A percentile compares a stretch with the other conserved stretches of the same genome.
Evolutionary conservation across 2,113 vertebrate genomes (phyloP).

Genomic region (Natator depressus): DNA sequence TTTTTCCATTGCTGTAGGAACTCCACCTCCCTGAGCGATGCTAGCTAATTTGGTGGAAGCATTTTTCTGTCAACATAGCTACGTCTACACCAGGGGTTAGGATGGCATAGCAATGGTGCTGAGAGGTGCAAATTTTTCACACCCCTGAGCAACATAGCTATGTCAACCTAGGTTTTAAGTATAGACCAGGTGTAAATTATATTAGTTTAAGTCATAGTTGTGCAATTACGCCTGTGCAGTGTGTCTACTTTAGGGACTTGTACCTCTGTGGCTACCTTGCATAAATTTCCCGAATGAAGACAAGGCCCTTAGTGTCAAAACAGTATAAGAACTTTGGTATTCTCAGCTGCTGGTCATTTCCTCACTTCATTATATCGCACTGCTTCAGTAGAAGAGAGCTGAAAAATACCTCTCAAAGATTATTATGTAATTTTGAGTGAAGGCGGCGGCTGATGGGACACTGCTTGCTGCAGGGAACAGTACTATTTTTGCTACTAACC

Average conservation of each 20-base stretch:
- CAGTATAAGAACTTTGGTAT: not conserved
- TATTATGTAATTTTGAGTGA: slow-evolving; percentile 31
- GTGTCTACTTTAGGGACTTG: not conserved
- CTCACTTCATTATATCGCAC: slow-evolving; percentile 10
- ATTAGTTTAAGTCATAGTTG: not conserved
- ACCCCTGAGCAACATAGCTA: not conserved
- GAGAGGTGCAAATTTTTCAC: too few relatives aligned
- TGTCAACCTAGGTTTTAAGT: not conserved
- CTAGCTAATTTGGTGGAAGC: not conserved
- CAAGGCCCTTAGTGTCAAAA: not conserved
- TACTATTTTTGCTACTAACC: not conserved
- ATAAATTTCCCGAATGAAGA: not conserved
- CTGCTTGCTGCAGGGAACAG: not conserved
- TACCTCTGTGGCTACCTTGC: not conserved
- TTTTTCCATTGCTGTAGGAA: too few relatives aligned
- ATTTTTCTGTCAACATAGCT: too few relatives aligned
- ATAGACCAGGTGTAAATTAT: not conserved
- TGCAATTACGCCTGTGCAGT: not conserved
- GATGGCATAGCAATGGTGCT: too few relatives aligned
- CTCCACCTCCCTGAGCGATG: too few relatives aligned
- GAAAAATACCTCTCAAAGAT: slow-evolving; percentile 38
- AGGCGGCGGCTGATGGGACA: not conserved
- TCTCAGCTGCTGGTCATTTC: slow-evolving; percentile 2
- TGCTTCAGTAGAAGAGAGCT: slow-evolving; percentile 16
- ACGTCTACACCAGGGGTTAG: too few relatives aligned